A percentile compares a stretch with the other conserved stretches of the same genome.
These are phyloP conservation scores for Eueides isabella DNA, from an alignment of 1,140 invertebrate species.

Conservation along the genomic window DNA sequence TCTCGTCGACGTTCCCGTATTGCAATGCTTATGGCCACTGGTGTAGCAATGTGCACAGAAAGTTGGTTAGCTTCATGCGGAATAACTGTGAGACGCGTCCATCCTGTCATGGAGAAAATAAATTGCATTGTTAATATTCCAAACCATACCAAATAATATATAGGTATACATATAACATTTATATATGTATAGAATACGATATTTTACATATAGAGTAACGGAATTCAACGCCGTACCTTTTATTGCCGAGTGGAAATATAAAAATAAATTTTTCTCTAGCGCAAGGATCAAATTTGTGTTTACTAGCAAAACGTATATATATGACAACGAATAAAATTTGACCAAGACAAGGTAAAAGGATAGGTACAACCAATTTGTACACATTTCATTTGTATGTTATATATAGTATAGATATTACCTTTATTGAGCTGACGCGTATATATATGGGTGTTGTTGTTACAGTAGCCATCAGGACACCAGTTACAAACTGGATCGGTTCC, in stretches of 20 bases:
- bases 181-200: too few relatives aligned
- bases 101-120: constrained; percentile 46
- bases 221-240: too few relatives aligned
- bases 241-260: too few relatives aligned
- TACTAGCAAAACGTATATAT: neutral
- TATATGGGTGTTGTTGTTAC: constrained; percentile 69
- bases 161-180: too few relatives aligned
- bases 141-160: too few relatives aligned
- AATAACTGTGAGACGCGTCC: constrained; percentile 68
- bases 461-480: constrained; percentile 74
- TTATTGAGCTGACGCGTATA: constrained; percentile 59
- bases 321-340: too few relatives aligned
- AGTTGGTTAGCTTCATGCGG: constrained; percentile 68
- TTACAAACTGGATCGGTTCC: constrained; percentile 64
- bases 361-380: too few relatives aligned
- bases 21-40: constrained; percentile 59
- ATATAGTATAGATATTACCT: constrained; percentile 46
- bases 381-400: neutral
- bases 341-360: too few relatives aligned
- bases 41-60: constrained; percentile 64
- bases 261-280: too few relatives aligned
- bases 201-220: too few relatives aligned
- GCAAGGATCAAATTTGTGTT: too few relatives aligned
- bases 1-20: constrained; percentile 62
- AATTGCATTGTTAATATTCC: neutral